Conservation (phyloP, 2,113 vertebrate genomes). For the Cebidichthys violaceus region DNA sequence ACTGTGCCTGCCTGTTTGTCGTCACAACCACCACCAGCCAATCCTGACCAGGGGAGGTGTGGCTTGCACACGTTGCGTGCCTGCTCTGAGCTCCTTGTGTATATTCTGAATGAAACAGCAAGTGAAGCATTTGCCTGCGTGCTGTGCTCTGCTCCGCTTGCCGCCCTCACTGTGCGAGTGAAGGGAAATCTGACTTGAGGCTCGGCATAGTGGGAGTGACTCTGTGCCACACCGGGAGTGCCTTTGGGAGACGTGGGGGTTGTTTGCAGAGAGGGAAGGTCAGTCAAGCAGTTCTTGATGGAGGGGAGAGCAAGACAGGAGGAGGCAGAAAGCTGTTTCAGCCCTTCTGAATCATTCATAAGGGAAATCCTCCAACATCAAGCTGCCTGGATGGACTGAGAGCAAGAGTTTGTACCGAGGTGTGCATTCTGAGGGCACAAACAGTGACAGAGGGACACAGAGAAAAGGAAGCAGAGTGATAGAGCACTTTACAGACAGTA, state of each 20-base stretch:
- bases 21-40: conserved; percentile 82
- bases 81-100: conserved; percentile 75
- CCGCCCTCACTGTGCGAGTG: conserved; percentile 57
- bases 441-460: conserved; percentile 30
- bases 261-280: conserved; percentile 64
- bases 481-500: conserved; percentile 28
- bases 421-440: conserved; percentile 48
- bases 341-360: conserved; percentile 82
- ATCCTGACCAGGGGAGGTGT: conserved; percentile 84
- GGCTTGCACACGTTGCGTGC: conserved; percentile 78
- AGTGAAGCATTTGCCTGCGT: conserved; percentile 72
- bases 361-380: conserved; percentile 73
- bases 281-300: conserved; percentile 70
- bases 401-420: conserved; percentile 54
- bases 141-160: conserved; percentile 54
- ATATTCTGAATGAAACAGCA: conserved; percentile 83
- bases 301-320: conserved; percentile 58
- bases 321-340: conserved; percentile 75
- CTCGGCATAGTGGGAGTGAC: conserved; percentile 57
- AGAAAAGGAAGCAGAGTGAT: conserved; percentile 22
- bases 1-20: conserved; percentile 73
- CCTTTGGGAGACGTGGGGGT: conserved; percentile 67
- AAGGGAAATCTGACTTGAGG: conserved; percentile 53
- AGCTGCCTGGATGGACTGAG: conserved; percentile 59
- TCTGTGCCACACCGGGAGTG: conserved; percentile 68